These are phyloP conservation scores for Conger conger DNA, from an alignment of 2,113 vertebrate species.

Conservation along the genomic window DNA sequence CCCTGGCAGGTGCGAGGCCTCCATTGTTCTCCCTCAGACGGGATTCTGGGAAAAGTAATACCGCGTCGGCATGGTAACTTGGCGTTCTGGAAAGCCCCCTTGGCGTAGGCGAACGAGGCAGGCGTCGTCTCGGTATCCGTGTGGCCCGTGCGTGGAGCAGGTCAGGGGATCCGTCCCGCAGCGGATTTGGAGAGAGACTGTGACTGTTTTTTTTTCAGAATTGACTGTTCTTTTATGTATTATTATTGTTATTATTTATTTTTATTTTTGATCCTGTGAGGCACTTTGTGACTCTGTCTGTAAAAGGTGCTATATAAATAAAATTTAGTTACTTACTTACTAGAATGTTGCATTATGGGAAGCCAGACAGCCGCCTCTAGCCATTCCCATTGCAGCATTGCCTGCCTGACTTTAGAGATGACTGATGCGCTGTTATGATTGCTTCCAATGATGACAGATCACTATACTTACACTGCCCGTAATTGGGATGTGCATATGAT, in stretches of 20 bases:
- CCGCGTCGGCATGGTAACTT: slow-evolving; percentile 46
- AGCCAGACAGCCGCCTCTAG: not conserved
- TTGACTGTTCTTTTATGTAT: too few species aligned
- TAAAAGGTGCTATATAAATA: too few species aligned
- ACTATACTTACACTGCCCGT: slow-evolving; percentile 33
- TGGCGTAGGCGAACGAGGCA: slow-evolving; percentile 13
- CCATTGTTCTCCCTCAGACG: slow-evolving; percentile 55
- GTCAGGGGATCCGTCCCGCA: not conserved
- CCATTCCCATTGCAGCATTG: not conserved
- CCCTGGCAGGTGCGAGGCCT: slow-evolving; percentile 50
- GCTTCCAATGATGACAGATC: slow-evolving; percentile 28
- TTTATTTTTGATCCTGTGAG: too few species aligned
- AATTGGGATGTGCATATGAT: not conserved
- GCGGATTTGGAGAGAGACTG: not conserved
- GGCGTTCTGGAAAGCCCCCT: slow-evolving; percentile 38
- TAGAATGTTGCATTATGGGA: not conserved
- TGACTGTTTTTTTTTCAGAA: not conserved
- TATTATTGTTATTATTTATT: too few species aligned
- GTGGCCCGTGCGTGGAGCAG: not conserved
- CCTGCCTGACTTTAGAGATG: slow-evolving; percentile 3
- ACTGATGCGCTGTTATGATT: slow-evolving; percentile 13
- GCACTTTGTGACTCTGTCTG: too few species aligned
- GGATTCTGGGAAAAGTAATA: slow-evolving; percentile 50
- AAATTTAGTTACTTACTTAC: too few species aligned
- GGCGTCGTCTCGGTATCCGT: slow-evolving; percentile 12